These are phyloP conservation scores for Entosphenus tridentatus DNA, from an alignment of 2,113 vertebrate species.

Conservation along the genomic window DNA sequence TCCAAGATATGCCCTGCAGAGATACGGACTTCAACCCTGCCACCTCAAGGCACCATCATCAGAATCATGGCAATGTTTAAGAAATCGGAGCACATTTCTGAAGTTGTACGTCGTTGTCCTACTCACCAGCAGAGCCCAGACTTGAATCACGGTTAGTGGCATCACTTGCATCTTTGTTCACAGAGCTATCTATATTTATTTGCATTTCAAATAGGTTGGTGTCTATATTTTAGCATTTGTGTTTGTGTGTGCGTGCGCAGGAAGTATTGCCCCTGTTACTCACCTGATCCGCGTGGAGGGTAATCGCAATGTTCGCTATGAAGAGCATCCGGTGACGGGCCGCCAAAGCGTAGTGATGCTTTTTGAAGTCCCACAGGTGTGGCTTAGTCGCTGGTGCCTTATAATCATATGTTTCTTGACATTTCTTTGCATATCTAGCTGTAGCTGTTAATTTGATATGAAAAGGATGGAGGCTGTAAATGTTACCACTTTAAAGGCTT, in stretches of 20 bases:
- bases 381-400: no score
- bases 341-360: not conserved
- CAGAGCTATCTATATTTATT: no score
- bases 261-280: not conserved
- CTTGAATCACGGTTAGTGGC: no score
- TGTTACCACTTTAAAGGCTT: no score
- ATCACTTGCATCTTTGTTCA: no score
- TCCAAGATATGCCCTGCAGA: not conserved
- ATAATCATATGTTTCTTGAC: no score
- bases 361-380: slow-evolving; percentile 1
- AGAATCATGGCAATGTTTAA: slow-evolving; percentile 1
- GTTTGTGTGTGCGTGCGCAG: not conserved
- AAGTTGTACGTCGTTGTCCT: slow-evolving; percentile 1
- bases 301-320: slow-evolving; percentile 1
- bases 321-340: not conserved
- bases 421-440: no score
- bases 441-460: no score
- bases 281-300: slow-evolving; percentile 4
- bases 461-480: no score
- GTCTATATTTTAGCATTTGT: no score
- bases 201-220: no score
- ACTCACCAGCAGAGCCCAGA: slow-evolving; percentile 1
- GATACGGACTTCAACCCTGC: not conserved
- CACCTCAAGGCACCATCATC: not conserved
- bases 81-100: not conserved